Evolutionary conservation across 2,888 invertebrate genomes (phyloP).

Genomic region (Drosophila kokeensis): DNA sequence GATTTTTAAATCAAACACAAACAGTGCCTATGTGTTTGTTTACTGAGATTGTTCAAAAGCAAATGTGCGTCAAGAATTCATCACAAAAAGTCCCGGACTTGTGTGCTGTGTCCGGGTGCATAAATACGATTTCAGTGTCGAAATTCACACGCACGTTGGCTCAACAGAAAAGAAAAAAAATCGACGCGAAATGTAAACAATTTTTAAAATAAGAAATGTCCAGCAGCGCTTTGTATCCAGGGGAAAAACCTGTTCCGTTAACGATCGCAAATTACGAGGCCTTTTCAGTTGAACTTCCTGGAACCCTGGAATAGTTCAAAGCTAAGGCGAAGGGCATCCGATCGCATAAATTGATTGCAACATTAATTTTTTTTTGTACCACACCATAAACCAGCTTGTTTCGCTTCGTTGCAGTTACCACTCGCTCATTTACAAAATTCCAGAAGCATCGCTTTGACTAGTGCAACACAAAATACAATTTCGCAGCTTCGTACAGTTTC

Average conservation of each 20-base stretch:
- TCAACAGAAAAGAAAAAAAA: slow-evolving; percentile 5
- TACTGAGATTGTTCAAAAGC: slow-evolving; percentile 14
- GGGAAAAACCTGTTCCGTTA: slow-evolving; percentile 58
- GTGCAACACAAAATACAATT: background rate
- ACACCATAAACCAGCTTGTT: slow-evolving; percentile 21
- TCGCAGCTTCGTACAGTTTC: slow-evolving; percentile 27
- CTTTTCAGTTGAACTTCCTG: slow-evolving; percentile 56
- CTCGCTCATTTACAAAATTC: slow-evolving; percentile 16
- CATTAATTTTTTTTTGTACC: slow-evolving; percentile 51
- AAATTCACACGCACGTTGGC: slow-evolving; percentile 42
- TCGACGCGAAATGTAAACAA: slow-evolving; percentile 18
- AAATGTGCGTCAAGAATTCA: slow-evolving; percentile 10
- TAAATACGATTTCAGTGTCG: slow-evolving; percentile 31
- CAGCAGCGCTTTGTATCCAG: slow-evolving; percentile 27
- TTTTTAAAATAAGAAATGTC: slow-evolving; percentile 54
- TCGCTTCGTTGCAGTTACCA: background rate
- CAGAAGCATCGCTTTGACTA: slow-evolving; percentile 6
- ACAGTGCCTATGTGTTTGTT: slow-evolving; percentile 6
- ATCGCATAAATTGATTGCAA: slow-evolving; percentile 25
- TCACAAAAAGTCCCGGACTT: slow-evolving; percentile 26
- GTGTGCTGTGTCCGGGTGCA: slow-evolving; percentile 5
- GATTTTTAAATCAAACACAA: slow-evolving; percentile 34
- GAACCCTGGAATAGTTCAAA: slow-evolving; percentile 59
- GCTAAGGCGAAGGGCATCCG: slow-evolving; percentile 67
- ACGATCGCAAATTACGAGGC: slow-evolving; percentile 34